Conservation (phyloP, 2,113 vertebrate genomes). For the Galemys pyrenaicus region DNA sequence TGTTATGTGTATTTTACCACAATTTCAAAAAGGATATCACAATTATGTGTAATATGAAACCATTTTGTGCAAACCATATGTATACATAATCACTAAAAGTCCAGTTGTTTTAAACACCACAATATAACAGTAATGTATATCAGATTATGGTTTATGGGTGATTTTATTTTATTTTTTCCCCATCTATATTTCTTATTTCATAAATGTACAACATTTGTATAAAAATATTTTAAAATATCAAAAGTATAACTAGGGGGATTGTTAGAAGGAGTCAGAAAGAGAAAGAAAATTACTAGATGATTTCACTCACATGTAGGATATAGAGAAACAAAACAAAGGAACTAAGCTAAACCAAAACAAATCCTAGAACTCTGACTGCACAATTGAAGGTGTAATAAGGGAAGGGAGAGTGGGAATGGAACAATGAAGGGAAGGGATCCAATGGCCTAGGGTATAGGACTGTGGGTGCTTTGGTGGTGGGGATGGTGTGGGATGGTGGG, state of each 20-base stretch:
- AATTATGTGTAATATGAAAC: background rate
- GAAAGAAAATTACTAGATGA: too few relatives aligned
- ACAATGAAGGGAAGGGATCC: too few relatives aligned
- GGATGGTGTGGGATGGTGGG: too few relatives aligned
- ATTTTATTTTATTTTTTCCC: constrained; percentile 5
- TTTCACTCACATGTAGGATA: too few relatives aligned
- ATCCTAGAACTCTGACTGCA: too few relatives aligned
- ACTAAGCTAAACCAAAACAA: too few relatives aligned
- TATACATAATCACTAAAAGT: background rate
- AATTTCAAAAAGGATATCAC: background rate
- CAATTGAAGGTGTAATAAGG: too few relatives aligned
- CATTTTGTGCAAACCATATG: background rate
- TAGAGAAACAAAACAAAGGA: too few relatives aligned
- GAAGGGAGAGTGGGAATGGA: too few relatives aligned
- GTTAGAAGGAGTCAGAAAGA: too few relatives aligned
- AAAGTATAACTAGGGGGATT: background rate
- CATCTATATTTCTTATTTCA: background rate
- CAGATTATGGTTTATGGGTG: background rate
- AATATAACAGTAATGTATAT: background rate
- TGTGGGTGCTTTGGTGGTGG: too few relatives aligned
- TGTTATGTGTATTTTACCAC: background rate
- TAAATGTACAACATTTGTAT: background rate
- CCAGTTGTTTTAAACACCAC: background rate
- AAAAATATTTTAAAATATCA: background rate
- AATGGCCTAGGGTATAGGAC: too few relatives aligned